Conservation (phyloP, 2,888 invertebrate genomes). For the Erebia palarica region DNA sequence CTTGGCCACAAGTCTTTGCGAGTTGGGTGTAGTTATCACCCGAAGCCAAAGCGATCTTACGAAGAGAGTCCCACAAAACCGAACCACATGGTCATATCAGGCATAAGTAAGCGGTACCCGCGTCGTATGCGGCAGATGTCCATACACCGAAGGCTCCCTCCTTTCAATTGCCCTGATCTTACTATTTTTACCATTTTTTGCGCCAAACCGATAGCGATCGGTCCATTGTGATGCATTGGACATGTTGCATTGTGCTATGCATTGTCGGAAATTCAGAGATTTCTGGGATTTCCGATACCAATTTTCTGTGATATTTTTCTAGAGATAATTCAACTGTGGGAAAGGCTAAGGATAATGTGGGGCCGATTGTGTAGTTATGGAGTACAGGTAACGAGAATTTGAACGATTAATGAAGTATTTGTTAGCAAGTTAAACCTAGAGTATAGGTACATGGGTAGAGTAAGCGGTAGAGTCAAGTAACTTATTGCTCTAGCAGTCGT, state of each 20-base stretch:
- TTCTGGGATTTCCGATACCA: constrained; percentile 64
- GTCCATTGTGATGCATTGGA: constrained; percentile 68
- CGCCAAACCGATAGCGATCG: constrained; percentile 71
- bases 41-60: not conserved
- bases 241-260: constrained; percentile 41
- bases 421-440: too few species aligned
- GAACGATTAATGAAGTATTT: constrained; percentile 23
- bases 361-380: constrained; percentile 43
- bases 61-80: not conserved
- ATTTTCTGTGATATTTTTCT: constrained; percentile 47
- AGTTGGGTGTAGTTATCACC: too few species aligned
- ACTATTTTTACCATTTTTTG: constrained; percentile 56
- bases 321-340: constrained; percentile 60
- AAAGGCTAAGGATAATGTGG: constrained; percentile 59
- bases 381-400: constrained; percentile 26
- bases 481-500: too few species aligned
- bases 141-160: constrained; percentile 59
- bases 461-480: too few species aligned
- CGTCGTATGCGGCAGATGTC: constrained; percentile 74
- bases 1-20: too few species aligned
- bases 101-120: constrained; percentile 32
- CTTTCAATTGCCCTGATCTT: constrained; percentile 68
- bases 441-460: too few species aligned
- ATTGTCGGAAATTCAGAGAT: constrained; percentile 70
- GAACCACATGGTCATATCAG: not conserved